Evolutionary conservation across 2,797 vertebrate species (phyloP).

Genomic region (Gymnothorax javanicus): DNA sequence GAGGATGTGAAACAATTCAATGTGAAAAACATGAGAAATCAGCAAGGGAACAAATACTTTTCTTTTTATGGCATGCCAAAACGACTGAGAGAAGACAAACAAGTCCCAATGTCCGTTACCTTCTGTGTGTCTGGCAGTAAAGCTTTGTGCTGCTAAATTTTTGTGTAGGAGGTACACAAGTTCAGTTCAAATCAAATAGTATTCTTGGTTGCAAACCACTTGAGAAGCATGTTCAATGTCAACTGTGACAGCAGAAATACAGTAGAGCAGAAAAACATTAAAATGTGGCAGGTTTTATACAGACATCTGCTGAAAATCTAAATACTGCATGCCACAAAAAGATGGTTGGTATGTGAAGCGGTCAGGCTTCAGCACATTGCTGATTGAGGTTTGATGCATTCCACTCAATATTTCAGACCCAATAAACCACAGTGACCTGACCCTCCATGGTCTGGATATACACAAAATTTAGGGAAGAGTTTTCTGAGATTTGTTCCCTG

Average conservation of each 20-base stretch:
- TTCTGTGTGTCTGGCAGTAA: neutral
- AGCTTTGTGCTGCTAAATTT: neutral
- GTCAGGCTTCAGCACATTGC: neutral
- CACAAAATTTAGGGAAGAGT: constrained; percentile 1
- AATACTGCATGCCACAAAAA: neutral
- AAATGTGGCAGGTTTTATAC: neutral
- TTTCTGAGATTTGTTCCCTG: neutral
- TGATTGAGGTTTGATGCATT: neutral
- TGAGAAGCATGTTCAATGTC: neutral
- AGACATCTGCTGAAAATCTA: neutral
- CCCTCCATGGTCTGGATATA: neutral
- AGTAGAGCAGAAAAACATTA: neutral
- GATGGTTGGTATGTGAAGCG: neutral
- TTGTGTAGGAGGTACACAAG: neutral
- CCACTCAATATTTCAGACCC: neutral
- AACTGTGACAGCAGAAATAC: neutral
- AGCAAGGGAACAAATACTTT: too few relatives aligned
- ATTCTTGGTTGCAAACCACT: neutral
- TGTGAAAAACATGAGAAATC: too few relatives aligned
- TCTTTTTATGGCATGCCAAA: too few relatives aligned
- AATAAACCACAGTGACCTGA: neutral
- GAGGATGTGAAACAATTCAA: too few relatives aligned
- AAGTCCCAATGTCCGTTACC: neutral
- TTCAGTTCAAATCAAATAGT: neutral
- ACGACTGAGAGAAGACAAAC: neutral